Evolutionary conservation across 2,888 invertebrate genomes (phyloP).

Genomic region (Cheilosia vulpina): DNA sequence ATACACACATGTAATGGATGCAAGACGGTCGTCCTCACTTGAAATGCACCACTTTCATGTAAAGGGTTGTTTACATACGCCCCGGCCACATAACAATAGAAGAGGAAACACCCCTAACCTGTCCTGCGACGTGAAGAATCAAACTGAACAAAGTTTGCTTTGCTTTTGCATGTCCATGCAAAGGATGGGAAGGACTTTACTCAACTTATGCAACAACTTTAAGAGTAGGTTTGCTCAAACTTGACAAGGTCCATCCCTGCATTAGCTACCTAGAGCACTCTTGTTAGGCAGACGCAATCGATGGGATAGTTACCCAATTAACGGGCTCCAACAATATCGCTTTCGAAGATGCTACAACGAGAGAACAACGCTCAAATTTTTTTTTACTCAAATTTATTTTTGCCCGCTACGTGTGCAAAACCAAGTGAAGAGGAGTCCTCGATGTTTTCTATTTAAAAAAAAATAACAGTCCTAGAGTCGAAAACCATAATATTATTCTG

Average conservation of each 20-base stretch:
- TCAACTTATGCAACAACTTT: no score
- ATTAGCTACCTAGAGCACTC: not conserved
- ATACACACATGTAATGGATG: no score
- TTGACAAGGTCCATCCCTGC: no score
- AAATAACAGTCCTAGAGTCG: constrained; percentile 3
- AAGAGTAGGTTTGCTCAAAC: not conserved
- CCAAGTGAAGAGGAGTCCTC: not conserved
- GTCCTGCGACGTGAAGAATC: no score
- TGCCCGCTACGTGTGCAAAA: not conserved
- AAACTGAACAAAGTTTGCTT: no score
- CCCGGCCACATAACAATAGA: no score
- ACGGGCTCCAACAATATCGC: not conserved
- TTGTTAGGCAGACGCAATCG: not conserved
- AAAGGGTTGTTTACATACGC: no score
- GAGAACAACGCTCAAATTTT: not conserved
- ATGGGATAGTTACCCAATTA: constrained; percentile 1
- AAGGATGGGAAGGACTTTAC: no score
- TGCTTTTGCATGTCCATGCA: no score
- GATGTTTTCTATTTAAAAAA: constrained; percentile 29
- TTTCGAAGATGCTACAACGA: not conserved
- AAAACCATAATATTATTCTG: constrained; percentile 51
- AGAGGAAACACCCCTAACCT: no score
- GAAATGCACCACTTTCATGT: no score
- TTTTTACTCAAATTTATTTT: constrained; percentile 1
- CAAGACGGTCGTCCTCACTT: no score